Conservation (phyloP, 1,140 invertebrate species). For the Maconellicoccus hirsutus region DNA sequence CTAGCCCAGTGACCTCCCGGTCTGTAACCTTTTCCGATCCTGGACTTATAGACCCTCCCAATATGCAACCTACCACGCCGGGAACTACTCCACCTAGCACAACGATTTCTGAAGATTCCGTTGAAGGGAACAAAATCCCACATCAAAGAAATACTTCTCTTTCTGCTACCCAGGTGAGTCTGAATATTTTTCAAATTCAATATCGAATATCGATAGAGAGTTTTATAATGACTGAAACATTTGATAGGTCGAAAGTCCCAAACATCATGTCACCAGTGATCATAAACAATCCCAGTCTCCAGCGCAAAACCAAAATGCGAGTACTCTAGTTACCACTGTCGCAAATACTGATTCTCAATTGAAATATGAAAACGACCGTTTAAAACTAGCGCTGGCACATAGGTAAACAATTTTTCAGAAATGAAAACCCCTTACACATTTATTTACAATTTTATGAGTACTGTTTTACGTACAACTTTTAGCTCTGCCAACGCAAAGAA, state of each 20-base stretch:
- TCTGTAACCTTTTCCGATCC: constrained; percentile 28
- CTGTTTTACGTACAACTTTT: constrained; percentile 25
- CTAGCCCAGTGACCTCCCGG: constrained; percentile 62
- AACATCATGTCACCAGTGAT: constrained; percentile 36
- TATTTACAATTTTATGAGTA: neutral
- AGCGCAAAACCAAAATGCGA: constrained; percentile 34
- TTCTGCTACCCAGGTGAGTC: neutral
- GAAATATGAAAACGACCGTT: constrained; percentile 92
- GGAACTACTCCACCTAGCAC: constrained; percentile 24
- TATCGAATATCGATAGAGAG: neutral
- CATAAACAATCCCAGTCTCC: constrained; percentile 30
- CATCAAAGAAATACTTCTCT: constrained; percentile 23
- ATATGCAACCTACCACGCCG: constrained; percentile 30
- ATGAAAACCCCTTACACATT: neutral
- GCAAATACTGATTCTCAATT: constrained; percentile 69
- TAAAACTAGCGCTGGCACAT: constrained; percentile 89
- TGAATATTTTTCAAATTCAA: neutral
- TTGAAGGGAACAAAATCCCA: constrained; percentile 19
- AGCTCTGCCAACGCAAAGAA: constrained; percentile 96
- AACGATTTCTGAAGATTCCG: neutral
- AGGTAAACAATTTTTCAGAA: constrained; percentile 47
- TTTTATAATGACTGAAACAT: neutral
- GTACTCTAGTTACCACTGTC: constrained; percentile 30
- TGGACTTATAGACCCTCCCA: constrained; percentile 40
- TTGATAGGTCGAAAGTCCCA: constrained; percentile 43